phyloP scores from a whole-genome alignment of 2,888 invertebrate genomes.

The Drosophila incognita region DNA sequence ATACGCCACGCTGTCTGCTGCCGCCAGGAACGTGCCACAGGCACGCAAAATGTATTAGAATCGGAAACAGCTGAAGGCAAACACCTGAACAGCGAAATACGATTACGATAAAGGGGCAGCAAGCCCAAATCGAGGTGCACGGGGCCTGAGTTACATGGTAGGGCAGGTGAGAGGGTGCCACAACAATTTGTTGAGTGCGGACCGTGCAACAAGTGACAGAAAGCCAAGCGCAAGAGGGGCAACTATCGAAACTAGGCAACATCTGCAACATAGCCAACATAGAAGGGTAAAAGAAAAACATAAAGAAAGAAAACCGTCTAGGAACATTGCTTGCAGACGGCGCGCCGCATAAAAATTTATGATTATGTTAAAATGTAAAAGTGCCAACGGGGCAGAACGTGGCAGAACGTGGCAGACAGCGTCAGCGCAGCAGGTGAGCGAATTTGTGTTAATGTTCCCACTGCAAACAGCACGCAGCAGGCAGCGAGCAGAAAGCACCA shows the following conservation, averaged over 20 bases:
- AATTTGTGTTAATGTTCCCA: slow-evolving; percentile 75
- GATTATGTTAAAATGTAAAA: slow-evolving; percentile 80
- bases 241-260: slow-evolving; percentile 71
- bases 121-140: slow-evolving; percentile 28
- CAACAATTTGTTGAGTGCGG: slow-evolving; percentile 70
- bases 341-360: slow-evolving; percentile 80
- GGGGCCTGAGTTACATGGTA: not conserved
- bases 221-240: slow-evolving; percentile 33
- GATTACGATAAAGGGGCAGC: slow-evolving; percentile 62
- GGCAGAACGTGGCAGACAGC: slow-evolving; percentile 13
- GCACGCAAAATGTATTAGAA: slow-evolving; percentile 75
- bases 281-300: slow-evolving; percentile 1
- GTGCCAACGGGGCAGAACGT: slow-evolving; percentile 57
- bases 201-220: slow-evolving; percentile 64
- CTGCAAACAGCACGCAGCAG: slow-evolving; percentile 27
- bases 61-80: slow-evolving; percentile 76
- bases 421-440: slow-evolving; percentile 68
- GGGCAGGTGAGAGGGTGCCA: not conserved
- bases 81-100: slow-evolving; percentile 74
- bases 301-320: slow-evolving; percentile 1
- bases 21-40: slow-evolving; percentile 55
- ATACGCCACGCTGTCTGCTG: slow-evolving; percentile 63
- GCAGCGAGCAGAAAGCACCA: slow-evolving; percentile 23
- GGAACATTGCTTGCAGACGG: slow-evolving; percentile 68
- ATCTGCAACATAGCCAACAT: slow-evolving; percentile 9